Evolutionary conservation across 2,113 vertebrate species (phyloP).

Genomic region (Cheilinus undulatus): DNA sequence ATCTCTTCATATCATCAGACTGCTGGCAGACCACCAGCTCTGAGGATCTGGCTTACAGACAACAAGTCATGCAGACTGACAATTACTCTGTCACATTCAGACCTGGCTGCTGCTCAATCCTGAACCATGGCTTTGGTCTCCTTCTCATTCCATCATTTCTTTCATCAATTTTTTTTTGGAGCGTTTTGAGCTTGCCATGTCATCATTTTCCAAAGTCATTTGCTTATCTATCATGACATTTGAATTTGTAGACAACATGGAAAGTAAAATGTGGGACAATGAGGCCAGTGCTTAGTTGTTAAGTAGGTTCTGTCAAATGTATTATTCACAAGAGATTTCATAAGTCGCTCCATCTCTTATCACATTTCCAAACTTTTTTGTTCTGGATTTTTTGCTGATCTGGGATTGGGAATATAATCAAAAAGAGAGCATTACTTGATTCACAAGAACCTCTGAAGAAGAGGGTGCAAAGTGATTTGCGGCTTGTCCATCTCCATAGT

Average conservation of each 20-base stretch:
- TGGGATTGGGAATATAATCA: neutral
- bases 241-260: constrained; percentile 29
- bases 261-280: constrained; percentile 24
- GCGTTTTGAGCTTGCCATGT: constrained; percentile 11
- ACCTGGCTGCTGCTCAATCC: constrained; percentile 26
- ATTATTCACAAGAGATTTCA: neutral
- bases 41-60: constrained; percentile 67
- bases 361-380: neutral
- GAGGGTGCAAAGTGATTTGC: too few relatives aligned
- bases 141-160: constrained; percentile 1
- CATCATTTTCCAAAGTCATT: constrained; percentile 41
- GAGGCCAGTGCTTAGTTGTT: constrained; percentile 8
- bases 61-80: constrained; percentile 70
- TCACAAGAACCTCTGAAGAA: too few relatives aligned
- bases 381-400: neutral
- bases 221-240: constrained; percentile 38
- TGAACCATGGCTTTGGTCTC: neutral
- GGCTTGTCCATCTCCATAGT: too few relatives aligned
- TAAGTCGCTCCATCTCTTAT: neutral
- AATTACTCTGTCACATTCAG: constrained; percentile 71
- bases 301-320: constrained; percentile 18
- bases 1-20: constrained; percentile 73
- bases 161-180: constrained; percentile 2
- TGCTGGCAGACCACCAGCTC: constrained; percentile 56
- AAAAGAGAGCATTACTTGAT: neutral